Conservation (phyloP, 2,888 invertebrate genomes). For the Andrena hattorfiana region DNA sequence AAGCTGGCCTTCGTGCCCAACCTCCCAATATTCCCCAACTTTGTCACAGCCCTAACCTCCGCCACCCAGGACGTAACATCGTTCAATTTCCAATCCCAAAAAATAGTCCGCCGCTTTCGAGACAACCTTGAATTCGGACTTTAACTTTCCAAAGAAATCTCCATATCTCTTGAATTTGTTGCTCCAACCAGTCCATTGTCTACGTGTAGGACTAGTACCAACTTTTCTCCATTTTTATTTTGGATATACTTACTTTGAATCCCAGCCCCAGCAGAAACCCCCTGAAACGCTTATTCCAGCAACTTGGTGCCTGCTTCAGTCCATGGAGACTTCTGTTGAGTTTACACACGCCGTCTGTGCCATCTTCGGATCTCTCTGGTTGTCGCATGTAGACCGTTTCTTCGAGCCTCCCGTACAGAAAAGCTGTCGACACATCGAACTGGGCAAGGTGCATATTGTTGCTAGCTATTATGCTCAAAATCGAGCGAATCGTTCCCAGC, state of each 20-base stretch:
- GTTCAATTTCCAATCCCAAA: too few relatives aligned
- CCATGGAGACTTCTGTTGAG: not conserved
- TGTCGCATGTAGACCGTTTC: constrained; percentile 53
- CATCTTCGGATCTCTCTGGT: constrained; percentile 23
- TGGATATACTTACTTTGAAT: not conserved
- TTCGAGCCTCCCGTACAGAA: constrained; percentile 57
- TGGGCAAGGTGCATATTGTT: constrained; percentile 57
- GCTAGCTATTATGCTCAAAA: constrained; percentile 52
- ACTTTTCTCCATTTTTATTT: not conserved
- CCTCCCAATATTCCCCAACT: too few relatives aligned
- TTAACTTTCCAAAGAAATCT: not conserved
- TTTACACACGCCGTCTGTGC: not conserved
- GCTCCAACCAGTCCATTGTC: not conserved
- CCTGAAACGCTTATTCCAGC: not conserved
- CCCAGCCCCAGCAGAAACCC: not conserved
- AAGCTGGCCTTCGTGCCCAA: too few relatives aligned
- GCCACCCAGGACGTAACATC: too few relatives aligned
- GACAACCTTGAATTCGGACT: not conserved
- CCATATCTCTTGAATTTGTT: not conserved
- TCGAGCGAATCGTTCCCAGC: constrained; percentile 33
- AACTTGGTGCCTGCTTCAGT: not conserved
- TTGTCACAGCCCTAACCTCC: too few relatives aligned
- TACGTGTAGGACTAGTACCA: not conserved
- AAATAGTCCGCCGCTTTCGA: too few relatives aligned
- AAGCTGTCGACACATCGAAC: constrained; percentile 65